phyloP scores from a whole-genome alignment of 2,797 vertebrate genomes.

The Myripristis murdjan region DNA sequence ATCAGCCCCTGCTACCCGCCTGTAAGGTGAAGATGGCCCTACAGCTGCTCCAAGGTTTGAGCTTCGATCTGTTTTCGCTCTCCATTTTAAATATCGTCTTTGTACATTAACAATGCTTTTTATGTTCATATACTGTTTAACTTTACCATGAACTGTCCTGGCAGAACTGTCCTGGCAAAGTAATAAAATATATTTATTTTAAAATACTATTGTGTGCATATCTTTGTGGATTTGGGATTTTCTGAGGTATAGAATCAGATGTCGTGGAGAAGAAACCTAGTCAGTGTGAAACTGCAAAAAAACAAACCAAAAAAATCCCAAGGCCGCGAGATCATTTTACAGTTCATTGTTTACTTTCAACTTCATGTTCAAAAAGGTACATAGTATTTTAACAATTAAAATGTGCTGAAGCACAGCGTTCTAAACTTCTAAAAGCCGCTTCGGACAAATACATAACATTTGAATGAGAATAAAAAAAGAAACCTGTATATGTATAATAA shows the following conservation, averaged over 20 bases:
- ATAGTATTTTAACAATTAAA: slow-evolving; percentile 94
- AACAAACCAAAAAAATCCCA: slow-evolving; percentile 28
- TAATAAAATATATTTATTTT: slow-evolving; percentile 99
- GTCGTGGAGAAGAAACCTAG: no score
- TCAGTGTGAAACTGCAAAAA: not conserved
- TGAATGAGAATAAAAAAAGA: slow-evolving; percentile 98
- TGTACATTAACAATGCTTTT: slow-evolving; percentile 98
- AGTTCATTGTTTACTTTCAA: slow-evolving; percentile 96
- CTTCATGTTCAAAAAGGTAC: slow-evolving; percentile 98
- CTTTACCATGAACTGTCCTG: slow-evolving; percentile 98
- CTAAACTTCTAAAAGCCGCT: slow-evolving; percentile 98
- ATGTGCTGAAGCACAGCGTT: slow-evolving; percentile 94
- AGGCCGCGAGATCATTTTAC: slow-evolving; percentile 42
- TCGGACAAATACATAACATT: slow-evolving; percentile 93
- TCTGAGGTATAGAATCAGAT: not conserved
- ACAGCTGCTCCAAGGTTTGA: slow-evolving; percentile 80
- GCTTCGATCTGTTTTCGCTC: slow-evolving; percentile 80
- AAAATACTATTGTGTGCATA: slow-evolving; percentile 70
- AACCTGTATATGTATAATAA: slow-evolving; percentile 95
- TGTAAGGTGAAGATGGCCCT: slow-evolving; percentile 13
- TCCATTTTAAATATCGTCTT: slow-evolving; percentile 89
- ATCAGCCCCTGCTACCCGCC: slow-evolving; percentile 31
- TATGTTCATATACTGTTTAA: slow-evolving; percentile 99
- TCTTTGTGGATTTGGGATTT: not conserved
- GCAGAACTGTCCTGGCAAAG: slow-evolving; percentile 98